phyloP scores from a whole-genome alignment of 2,888 invertebrate species.

The Boloria euphrosyne region DNA sequence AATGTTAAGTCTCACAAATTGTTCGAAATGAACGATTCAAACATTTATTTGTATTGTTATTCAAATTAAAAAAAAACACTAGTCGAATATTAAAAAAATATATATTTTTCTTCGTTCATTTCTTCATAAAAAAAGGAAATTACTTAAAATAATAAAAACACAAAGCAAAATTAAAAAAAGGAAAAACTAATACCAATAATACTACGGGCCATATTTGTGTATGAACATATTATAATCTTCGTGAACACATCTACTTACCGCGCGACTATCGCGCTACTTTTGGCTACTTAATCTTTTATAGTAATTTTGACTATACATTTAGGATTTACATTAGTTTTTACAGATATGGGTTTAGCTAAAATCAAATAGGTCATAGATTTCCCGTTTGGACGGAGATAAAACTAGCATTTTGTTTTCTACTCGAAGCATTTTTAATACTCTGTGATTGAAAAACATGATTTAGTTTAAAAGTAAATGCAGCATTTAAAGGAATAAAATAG shows the following conservation, averaged over 20 bases:
- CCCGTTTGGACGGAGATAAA: slow-evolving; percentile 76
- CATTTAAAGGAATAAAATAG: background rate
- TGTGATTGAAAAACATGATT: slow-evolving; percentile 12
- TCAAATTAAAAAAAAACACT: too few relatives aligned
- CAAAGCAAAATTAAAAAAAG: slow-evolving; percentile 35
- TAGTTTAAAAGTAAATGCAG: slow-evolving; percentile 12
- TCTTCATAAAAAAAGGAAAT: slow-evolving; percentile 27
- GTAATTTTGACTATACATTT: slow-evolving; percentile 43
- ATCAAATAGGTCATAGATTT: slow-evolving; percentile 59
- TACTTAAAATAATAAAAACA: slow-evolving; percentile 36
- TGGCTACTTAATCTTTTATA: slow-evolving; percentile 33
- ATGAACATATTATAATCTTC: slow-evolving; percentile 1
- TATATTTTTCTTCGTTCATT: too few relatives aligned
- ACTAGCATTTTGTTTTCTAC: slow-evolving; percentile 55
- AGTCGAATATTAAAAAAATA: too few relatives aligned
- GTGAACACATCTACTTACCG: slow-evolving; percentile 35
- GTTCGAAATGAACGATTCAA: slow-evolving; percentile 12
- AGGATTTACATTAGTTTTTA: slow-evolving; percentile 59
- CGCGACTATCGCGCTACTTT: slow-evolving; percentile 29
- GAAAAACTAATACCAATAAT: slow-evolving; percentile 62
- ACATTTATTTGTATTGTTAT: too few relatives aligned
- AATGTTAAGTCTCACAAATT: slow-evolving; percentile 50
- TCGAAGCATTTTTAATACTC: slow-evolving; percentile 38
- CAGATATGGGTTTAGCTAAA: slow-evolving; percentile 54
- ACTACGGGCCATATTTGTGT: slow-evolving; percentile 48